Base-by-base conservation (phyloP, 2,113 vertebrate genomes). In the Misgurnus mizolepis region DNA sequence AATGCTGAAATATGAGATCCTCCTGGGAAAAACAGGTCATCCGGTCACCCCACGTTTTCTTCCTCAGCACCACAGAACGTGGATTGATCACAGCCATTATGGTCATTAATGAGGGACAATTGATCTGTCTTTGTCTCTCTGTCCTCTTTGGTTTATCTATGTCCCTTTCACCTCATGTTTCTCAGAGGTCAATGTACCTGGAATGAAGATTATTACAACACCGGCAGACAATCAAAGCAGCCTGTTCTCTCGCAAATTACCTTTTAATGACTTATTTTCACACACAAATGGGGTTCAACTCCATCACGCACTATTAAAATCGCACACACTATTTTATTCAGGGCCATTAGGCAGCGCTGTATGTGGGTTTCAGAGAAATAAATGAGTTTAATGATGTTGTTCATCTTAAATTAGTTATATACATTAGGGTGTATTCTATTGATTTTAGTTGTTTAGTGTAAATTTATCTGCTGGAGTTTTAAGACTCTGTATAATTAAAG, bases 1-100 rank as follows among this genome's bases (percentile, higher is more conserved):
- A 50, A 12, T 50, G 9, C 10, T 11, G 10, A 50, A 11, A 11
- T 12, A 50, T 4, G 49, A 12, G 10, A 50, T 50, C 9, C 9
- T 50, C 49, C 9, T 4, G 14, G 12, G 14, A 15, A 53, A 14
- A 53, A 12, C 12, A 12, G 50, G 11, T 53, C 4, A 4, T 11
- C 9, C 12, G 10, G 67, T 39, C 49, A 10, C 14, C 4, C 5
- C 12, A 34, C 27, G 27, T 34, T 34, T 34, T 34, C 27, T 34
- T 34, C 27, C 27, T 34, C 7, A 47, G 5, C 45, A 47, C 55
- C 14, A 4, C 22, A 41, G 1, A 72, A 9, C 14, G 50, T n/a
- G 90, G 92, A 93, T 91, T 91, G 92, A 94, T 93, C 87, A 85
- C 88, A 85, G 88, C 89, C 91, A 93, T 93, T 93, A 91, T 78